Conservation (phyloP, 2,888 invertebrate genomes). For the Ennomos erosarius region DNA sequence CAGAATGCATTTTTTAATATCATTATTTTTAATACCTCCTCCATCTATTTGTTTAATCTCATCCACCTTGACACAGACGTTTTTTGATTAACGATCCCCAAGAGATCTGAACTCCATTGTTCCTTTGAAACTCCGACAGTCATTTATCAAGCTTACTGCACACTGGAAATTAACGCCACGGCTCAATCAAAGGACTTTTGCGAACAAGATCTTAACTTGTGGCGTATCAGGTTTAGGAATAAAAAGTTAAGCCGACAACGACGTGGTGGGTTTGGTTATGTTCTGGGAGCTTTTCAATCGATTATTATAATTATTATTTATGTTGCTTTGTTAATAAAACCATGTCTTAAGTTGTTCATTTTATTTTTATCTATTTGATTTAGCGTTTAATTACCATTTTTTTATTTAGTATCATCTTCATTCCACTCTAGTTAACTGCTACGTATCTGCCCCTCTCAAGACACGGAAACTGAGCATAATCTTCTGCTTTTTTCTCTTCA, state of each 20-base stretch:
- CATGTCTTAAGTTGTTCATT: no score
- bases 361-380: no score
- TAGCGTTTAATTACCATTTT: no score
- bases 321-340: no score
- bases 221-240: slow-evolving; percentile 34
- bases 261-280: neutral
- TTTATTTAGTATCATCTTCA: no score
- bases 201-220: slow-evolving; percentile 41
- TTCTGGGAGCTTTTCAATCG: no score
- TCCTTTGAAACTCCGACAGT: slow-evolving; percentile 78
- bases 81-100: slow-evolving; percentile 78
- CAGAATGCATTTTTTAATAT: no score
- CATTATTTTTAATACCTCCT: slow-evolving; percentile 12
- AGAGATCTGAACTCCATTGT: slow-evolving; percentile 77
- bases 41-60: slow-evolving; percentile 50
- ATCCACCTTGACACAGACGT: slow-evolving; percentile 70
- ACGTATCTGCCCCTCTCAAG: no score
- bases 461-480: no score
- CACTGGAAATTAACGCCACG: slow-evolving; percentile 73
- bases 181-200: slow-evolving; percentile 57
- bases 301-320: no score
- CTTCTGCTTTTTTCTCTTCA: no score
- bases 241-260: slow-evolving; percentile 49
- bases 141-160: slow-evolving; percentile 83
- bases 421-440: no score